These are phyloP conservation scores for Smittia sp. DNA, from an alignment of 2,888 invertebrate species.

Conservation along the genomic window DNA sequence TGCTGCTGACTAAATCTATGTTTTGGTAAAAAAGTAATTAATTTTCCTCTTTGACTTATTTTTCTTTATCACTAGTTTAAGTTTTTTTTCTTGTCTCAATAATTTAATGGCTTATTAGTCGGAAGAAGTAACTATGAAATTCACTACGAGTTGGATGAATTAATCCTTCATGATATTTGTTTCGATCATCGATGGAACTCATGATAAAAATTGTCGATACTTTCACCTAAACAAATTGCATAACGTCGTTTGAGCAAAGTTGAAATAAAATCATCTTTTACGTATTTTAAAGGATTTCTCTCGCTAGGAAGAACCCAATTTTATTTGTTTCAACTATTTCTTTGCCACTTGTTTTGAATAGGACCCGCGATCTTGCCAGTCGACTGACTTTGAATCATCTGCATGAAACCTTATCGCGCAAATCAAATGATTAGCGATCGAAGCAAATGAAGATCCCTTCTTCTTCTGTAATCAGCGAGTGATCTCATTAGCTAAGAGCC, in stretches of 20 bases:
- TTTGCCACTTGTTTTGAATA: too few species aligned
- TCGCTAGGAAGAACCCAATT: too few species aligned
- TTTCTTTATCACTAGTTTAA: conserved; percentile 28
- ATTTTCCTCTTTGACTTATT: conserved; percentile 35
- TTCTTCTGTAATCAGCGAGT: too few species aligned
- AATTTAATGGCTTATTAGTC: conserved; percentile 27
- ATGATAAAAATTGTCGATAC: background rate
- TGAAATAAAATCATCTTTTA: conserved; percentile 1
- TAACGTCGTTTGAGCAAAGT: conserved; percentile 2
- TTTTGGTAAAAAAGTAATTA: conserved; percentile 40
- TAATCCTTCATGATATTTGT: conserved; percentile 8
- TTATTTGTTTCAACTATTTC: too few species aligned
- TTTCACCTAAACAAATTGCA: background rate
- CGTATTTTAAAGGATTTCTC: background rate
- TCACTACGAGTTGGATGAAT: conserved; percentile 28
- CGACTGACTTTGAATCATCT: too few species aligned
- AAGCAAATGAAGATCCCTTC: too few species aligned
- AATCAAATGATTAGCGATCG: too few species aligned
- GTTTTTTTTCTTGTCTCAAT: conserved; percentile 19
- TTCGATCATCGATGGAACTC: background rate
- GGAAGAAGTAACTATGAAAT: conserved; percentile 35
- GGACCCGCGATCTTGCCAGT: too few species aligned
- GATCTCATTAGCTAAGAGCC: too few species aligned
- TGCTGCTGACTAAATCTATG: conserved; percentile 32
- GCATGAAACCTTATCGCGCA: too few species aligned